Base-by-base conservation (phyloP, 1,140 invertebrate species). In the Nasonia longicornis region DNA sequence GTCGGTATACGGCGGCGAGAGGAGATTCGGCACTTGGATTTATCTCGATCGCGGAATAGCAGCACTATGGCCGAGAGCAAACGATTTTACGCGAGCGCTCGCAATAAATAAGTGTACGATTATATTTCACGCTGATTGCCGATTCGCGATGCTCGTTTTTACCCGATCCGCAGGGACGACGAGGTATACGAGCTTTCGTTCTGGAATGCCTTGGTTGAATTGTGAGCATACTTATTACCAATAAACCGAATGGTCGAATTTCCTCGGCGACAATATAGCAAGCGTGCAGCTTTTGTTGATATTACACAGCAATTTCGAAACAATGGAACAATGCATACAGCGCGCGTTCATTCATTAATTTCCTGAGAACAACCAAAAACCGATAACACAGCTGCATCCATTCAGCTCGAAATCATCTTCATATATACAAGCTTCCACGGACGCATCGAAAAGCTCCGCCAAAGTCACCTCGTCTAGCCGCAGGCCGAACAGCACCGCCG, bases 401-500 rank as follows among this genome's bases (percentile, higher is more conserved):
- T 72, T 38, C 11, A 35, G 38, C 10, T 42, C 7, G 7, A 79
- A 79, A 52, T 42, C 38, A 42, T 42, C 38, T 58, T 4, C 3
- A 35, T n/a, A 14, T 58, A 58, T 6, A 58, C 16, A 20, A 58
- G 52, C 16, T 16, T 58, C 52, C 52, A 42, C 20, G 1, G 12
- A 4, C 45, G n/a, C 69, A 70, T 8, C 29, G 3, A 12, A 67
- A 69, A 29, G n/a, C 22, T 76, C 2, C 2, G 8, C 2, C 70
- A 26, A 11, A 35, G 70, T 67, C 26, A 31, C 38, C 71, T 58
- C 16, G 64, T 75, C 63, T 42, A n/a, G 67, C 75, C 69, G 1
- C 10, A n/a, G 66, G 75, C 16, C 1, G 75, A 73, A 84, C 83
- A 84, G 70, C 77, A 35, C 69, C 79, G 71, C 63, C 42, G 74